These are phyloP conservation scores for Dynastes hyllus DNA, from an alignment of 2,888 invertebrate species.

Conservation along the genomic window DNA sequence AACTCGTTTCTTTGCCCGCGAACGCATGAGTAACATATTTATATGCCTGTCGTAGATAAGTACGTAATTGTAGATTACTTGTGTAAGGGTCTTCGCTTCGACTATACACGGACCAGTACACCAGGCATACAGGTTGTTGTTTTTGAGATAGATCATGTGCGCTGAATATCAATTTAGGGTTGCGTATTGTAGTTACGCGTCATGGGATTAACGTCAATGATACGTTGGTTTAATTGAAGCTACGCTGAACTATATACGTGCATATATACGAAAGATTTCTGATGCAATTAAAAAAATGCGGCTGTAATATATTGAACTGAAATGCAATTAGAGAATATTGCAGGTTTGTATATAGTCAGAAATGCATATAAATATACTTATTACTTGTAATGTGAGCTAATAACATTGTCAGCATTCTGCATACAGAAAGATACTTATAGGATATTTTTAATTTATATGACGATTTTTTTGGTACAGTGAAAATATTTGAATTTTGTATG, in stretches of 20 bases:
- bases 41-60: conserved; percentile 42
- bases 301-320: neutral
- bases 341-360: too few relatives aligned
- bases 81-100: conserved; percentile 8
- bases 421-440: too few relatives aligned
- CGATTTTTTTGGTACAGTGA: too few relatives aligned
- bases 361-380: too few relatives aligned
- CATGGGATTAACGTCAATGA: neutral
- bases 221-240: neutral
- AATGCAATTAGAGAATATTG: too few relatives aligned
- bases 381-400: too few relatives aligned
- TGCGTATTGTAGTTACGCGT: conserved; percentile 1
- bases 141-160: conserved; percentile 29
- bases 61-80: conserved; percentile 43
- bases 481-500: too few relatives aligned
- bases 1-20: conserved; percentile 30
- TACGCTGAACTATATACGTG: neutral
- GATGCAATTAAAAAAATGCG: neutral
- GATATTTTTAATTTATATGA: too few relatives aligned
- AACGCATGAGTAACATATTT: conserved; percentile 40
- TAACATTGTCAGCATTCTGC: too few relatives aligned
- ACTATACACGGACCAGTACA: neutral
- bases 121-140: conserved; percentile 2
- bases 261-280: neutral
- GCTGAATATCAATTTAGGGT: conserved; percentile 41